Conservation (phyloP, 1,140 invertebrate genomes). For the Rhysida immarginata region DNA sequence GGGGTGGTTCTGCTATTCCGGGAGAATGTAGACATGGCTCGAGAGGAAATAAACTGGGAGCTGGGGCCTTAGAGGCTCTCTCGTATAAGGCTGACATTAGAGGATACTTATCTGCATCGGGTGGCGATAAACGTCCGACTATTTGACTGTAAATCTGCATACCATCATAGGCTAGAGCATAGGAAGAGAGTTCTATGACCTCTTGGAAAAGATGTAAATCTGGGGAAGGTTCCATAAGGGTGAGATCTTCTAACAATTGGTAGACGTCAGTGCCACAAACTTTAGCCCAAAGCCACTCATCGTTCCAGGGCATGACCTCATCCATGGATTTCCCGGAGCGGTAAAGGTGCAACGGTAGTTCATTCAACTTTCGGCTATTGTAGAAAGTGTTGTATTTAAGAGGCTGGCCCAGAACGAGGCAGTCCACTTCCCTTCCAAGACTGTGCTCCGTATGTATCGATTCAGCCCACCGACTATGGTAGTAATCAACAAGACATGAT, state of each 20-base stretch:
- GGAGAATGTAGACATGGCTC: constrained; percentile 15
- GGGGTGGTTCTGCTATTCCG: constrained; percentile 8
- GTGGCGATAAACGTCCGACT: constrained; percentile 35
- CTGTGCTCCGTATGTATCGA: constrained; percentile 16
- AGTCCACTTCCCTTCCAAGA: constrained; percentile 19
- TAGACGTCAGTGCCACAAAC: constrained; percentile 45
- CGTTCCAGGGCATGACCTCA: constrained; percentile 39
- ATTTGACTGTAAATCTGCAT: constrained; percentile 55
- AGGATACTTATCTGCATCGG: constrained; percentile 23
- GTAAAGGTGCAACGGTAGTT: constrained; percentile 53
- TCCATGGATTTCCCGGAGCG: constrained; percentile 24
- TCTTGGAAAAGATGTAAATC: constrained; percentile 45
- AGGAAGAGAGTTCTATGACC: constrained; percentile 45
- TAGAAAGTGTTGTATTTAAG: constrained; percentile 36
- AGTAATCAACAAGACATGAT: constrained; percentile 39
- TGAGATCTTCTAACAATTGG: constrained; percentile 46
- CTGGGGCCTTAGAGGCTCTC: constrained; percentile 17
- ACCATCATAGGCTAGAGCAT: constrained; percentile 53
- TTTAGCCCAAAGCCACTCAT: constrained; percentile 57
- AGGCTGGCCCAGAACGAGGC: constrained; percentile 21
- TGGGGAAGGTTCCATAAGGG: constrained; percentile 26
- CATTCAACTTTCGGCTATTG: constrained; percentile 63
- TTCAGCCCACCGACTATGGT: constrained; percentile 23
- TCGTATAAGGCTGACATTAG: constrained; percentile 25
- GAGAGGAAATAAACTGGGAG: constrained; percentile 14